These are phyloP conservation scores for Panagrolaimus sp. DNA, from an alignment of 1,140 invertebrate species.

Conservation along the genomic window DNA sequence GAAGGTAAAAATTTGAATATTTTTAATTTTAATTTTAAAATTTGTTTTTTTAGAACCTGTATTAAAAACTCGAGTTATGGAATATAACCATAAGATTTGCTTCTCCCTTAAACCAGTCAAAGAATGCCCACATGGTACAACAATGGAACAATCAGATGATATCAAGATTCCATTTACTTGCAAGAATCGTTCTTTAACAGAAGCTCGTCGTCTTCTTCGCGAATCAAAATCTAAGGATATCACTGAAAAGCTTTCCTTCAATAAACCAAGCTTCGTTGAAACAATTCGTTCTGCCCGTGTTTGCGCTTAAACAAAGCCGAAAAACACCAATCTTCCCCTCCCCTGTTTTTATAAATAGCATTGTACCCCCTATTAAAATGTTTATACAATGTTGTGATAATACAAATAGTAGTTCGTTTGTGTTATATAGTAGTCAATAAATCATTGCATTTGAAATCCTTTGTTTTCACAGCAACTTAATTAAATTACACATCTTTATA, in stretches of 20 bases:
- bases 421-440: no score
- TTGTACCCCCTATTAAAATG: no score
- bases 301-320: not conserved
- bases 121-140: slow-evolving; percentile 28
- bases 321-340: no score
- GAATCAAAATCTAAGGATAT: not conserved
- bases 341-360: no score
- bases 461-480: no score
- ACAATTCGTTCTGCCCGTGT: not conserved
- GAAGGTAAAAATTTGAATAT: not conserved
- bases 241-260: not conserved
- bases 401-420: no score
- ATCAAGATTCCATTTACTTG: slow-evolving; percentile 33
- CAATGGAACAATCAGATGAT: slow-evolving; percentile 11
- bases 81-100: slow-evolving; percentile 36
- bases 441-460: no score
- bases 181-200: slow-evolving; percentile 25
- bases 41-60: not conserved
- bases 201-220: slow-evolving; percentile 29
- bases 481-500: no score
- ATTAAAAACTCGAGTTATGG: slow-evolving; percentile 18
- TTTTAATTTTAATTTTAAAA: not conserved
- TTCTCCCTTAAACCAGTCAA: slow-evolving; percentile 38
- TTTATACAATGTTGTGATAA: no score
- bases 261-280: slow-evolving; percentile 11